Evolutionary conservation across 1,140 invertebrate species (phyloP).

Genomic region (Diabrotica undecimpunctata): DNA sequence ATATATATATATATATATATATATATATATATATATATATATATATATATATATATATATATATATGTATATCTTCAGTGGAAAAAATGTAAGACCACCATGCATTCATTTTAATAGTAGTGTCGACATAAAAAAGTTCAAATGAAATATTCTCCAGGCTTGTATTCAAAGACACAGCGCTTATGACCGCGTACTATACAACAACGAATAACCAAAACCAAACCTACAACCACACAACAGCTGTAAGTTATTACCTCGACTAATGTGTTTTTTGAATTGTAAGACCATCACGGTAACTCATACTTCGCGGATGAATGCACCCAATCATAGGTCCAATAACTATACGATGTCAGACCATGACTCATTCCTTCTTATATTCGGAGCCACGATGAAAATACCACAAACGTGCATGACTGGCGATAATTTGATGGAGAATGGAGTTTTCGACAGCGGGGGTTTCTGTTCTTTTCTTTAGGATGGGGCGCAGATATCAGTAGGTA

Average conservation of each 20-base stretch:
- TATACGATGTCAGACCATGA: neutral
- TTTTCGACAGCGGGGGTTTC: neutral
- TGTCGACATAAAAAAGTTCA: too few species aligned
- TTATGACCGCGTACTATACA: neutral
- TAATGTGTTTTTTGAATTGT: conserved; percentile 3
- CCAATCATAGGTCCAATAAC: neutral
- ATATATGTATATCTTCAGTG: too few species aligned
- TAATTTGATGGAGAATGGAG: conserved; percentile 2
- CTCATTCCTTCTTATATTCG: neutral
- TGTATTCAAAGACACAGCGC: too few species aligned
- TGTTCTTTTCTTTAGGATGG: neutral
- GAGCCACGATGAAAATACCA: neutral
- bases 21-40: too few species aligned
- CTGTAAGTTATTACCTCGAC: conserved; percentile 2
- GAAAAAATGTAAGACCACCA: too few species aligned
- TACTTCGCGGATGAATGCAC: neutral
- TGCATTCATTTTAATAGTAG: too few species aligned
- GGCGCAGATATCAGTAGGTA: too few species aligned
- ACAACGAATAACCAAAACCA: neutral
- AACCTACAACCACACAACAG: neutral
- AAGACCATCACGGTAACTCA: conserved; percentile 1
- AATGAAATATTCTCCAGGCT: too few species aligned
- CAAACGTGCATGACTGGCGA: neutral
- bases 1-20: too few species aligned
- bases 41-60: too few species aligned